phyloP scores from a whole-genome alignment of 1,140 invertebrate species.

The Lordiphosa clarofinis region DNA sequence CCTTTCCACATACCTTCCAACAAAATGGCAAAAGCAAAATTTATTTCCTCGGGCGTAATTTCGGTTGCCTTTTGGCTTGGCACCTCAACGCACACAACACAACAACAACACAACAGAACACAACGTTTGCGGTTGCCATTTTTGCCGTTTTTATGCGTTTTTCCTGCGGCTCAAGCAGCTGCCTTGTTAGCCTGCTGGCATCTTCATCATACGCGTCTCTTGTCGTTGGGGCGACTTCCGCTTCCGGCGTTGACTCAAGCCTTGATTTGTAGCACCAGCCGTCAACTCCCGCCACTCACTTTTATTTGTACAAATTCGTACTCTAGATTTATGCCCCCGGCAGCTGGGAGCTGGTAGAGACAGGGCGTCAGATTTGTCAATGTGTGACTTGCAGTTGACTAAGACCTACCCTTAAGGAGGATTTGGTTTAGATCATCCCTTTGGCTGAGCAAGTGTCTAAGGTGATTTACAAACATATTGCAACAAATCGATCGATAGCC shows the following conservation, averaged over 20 bases:
- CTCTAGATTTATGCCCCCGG: too few relatives aligned
- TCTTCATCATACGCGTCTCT: constrained; percentile 39
- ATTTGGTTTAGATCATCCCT: too few relatives aligned
- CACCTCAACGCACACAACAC: constrained; percentile 6
- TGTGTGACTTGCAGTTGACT: not conserved
- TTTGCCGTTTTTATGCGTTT: constrained; percentile 67
- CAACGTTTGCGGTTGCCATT: constrained; percentile 61
- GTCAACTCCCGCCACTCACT: constrained; percentile 20
- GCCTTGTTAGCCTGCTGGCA: constrained; percentile 41
- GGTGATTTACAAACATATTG: too few relatives aligned
- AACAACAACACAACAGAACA: constrained; percentile 35
- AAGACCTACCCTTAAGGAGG: constrained; percentile 3
- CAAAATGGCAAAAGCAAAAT: constrained; percentile 32
- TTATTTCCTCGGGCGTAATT: constrained; percentile 39
- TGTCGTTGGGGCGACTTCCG: constrained; percentile 37
- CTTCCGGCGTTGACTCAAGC: constrained; percentile 42
- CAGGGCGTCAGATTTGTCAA: not conserved
- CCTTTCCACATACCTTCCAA: not conserved
- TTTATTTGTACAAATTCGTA: not conserved
- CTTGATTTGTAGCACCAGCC: constrained; percentile 58
- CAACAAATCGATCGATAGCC: too few relatives aligned
- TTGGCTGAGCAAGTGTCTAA: too few relatives aligned
- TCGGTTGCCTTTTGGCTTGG: constrained; percentile 16
- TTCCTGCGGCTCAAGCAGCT: constrained; percentile 37
- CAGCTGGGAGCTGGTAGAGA: too few relatives aligned